Evolutionary conservation across 2,888 invertebrate species (phyloP).

Genomic region (Napeogenes inachia): DNA sequence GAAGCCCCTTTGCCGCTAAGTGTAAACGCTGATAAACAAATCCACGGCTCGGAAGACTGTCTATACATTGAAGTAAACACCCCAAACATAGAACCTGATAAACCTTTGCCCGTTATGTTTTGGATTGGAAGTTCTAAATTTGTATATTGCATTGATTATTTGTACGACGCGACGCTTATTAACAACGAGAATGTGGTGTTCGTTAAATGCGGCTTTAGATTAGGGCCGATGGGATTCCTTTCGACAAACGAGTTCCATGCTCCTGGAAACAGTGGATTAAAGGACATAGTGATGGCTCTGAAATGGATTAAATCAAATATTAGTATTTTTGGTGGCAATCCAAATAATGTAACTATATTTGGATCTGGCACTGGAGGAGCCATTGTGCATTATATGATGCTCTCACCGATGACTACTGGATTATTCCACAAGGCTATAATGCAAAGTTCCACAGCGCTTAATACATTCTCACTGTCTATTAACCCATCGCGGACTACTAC

Average conservation of each 20-base stretch:
- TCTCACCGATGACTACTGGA: constrained; percentile 69
- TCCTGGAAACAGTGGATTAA: constrained; percentile 68
- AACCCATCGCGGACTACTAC: constrained; percentile 52
- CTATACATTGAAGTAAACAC: constrained; percentile 62
- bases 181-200: constrained; percentile 55
- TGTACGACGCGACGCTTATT: constrained; percentile 58
- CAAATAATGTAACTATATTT: constrained; percentile 67
- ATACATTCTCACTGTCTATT: constrained; percentile 59
- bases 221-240: constrained; percentile 70
- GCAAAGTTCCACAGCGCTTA: constrained; percentile 66
- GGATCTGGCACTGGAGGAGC: constrained; percentile 70
- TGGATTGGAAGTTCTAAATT: constrained; percentile 68
- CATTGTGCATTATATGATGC: constrained; percentile 64
- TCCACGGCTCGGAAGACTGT: constrained; percentile 64
- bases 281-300: constrained; percentile 65
- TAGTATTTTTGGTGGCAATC: constrained; percentile 63
- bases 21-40: constrained; percentile 20
- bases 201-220: constrained; percentile 64
- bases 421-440: constrained; percentile 69
- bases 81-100: constrained; percentile 48
- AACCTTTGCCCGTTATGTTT: constrained; percentile 70
- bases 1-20: constrained; percentile 43
- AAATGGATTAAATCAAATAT: constrained; percentile 70
- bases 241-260: constrained; percentile 62
- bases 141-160: constrained; percentile 43